Conservation (phyloP, 2,113 vertebrate species). For the Saguinus midas region DNA sequence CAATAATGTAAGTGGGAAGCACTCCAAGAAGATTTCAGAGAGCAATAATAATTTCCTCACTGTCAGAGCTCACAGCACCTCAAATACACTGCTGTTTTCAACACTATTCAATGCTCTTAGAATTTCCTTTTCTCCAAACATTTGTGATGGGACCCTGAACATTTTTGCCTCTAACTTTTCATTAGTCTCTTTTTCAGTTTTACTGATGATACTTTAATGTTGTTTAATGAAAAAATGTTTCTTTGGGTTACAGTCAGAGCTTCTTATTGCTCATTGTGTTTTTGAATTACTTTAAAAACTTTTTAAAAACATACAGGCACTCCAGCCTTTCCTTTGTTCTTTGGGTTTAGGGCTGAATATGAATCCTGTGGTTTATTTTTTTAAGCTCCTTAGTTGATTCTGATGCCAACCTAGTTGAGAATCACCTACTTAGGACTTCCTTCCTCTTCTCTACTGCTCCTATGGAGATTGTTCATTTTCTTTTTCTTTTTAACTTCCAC, state of each 20-base stretch:
- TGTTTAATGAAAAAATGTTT: background rate
- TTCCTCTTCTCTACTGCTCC: background rate
- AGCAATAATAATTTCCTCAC: background rate
- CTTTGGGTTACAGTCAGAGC: background rate
- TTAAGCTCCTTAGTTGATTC: background rate
- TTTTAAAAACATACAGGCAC: background rate
- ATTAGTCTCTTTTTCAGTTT: background rate
- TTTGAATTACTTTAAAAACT: background rate
- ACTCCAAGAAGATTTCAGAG: background rate
- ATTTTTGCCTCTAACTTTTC: background rate
- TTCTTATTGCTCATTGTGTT: background rate
- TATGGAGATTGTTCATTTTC: background rate
- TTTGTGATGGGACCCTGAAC: background rate
- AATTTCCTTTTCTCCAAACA: conserved; percentile 10
- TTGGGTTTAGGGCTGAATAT: background rate
- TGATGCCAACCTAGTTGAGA: background rate
- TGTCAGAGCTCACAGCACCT: background rate
- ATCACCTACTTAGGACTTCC: background rate
- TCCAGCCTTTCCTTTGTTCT: background rate
- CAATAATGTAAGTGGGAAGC: background rate
- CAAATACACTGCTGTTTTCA: background rate
- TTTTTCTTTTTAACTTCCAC: no score
- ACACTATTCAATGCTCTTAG: background rate
- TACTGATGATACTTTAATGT: background rate
- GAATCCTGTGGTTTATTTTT: background rate